Conservation (phyloP, 2,113 vertebrate species). For the Scomber scombrus region DNA sequence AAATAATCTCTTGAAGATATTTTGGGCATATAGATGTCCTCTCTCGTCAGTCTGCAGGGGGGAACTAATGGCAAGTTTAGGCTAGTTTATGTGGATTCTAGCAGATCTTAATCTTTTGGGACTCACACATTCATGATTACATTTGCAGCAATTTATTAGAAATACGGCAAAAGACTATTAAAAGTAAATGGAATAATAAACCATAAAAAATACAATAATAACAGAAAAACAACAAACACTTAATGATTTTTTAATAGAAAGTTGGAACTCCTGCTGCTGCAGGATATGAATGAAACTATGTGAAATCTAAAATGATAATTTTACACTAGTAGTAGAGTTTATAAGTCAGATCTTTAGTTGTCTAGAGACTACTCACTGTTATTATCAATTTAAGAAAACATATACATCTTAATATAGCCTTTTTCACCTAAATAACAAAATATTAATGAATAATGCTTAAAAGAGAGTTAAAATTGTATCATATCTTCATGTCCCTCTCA, state of each 20-base stretch:
- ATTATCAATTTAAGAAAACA: too few relatives aligned
- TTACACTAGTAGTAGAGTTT: too few relatives aligned
- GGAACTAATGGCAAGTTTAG: not conserved
- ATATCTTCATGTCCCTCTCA: constrained; percentile 47
- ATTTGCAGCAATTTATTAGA: not conserved
- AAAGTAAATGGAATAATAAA: not conserved
- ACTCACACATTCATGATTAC: not conserved
- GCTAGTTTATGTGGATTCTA: not conserved
- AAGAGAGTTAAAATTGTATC: not conserved
- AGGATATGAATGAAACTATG: too few relatives aligned
- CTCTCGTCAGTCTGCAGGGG: not conserved
- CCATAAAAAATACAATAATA: not conserved
- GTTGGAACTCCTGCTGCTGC: too few relatives aligned
- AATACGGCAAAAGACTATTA: not conserved
- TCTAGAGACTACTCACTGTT: too few relatives aligned
- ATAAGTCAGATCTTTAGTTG: too few relatives aligned
- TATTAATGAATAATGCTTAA: too few relatives aligned
- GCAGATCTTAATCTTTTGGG: not conserved
- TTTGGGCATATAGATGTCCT: not conserved
- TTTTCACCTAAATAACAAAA: too few relatives aligned
- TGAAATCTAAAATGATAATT: too few relatives aligned
- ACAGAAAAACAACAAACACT: too few relatives aligned
- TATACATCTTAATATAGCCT: too few relatives aligned
- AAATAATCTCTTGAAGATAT: not conserved
- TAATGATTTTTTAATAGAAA: too few relatives aligned